Conservation (phyloP, 2,888 invertebrate species). For the Agrypnus murinus region DNA sequence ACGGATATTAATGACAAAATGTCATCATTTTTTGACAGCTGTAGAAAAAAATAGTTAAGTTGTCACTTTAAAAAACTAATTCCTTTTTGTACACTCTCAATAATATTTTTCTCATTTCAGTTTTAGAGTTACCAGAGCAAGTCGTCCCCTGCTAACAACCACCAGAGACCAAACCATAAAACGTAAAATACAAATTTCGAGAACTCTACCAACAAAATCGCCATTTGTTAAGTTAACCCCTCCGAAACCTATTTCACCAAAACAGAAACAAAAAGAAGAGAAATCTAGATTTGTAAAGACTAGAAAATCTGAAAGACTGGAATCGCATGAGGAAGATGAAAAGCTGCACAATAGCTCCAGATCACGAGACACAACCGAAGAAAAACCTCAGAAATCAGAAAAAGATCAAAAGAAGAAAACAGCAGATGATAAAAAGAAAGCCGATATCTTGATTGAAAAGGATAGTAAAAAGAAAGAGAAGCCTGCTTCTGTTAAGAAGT, state of each 20-base stretch:
- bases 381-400: not conserved
- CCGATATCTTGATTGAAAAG: not conserved
- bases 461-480: slow-evolving; percentile 6
- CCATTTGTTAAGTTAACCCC: slow-evolving; percentile 46
- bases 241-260: slow-evolving; percentile 44
- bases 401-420: not conserved
- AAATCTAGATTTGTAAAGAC: slow-evolving; percentile 51
- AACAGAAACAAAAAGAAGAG: slow-evolving; percentile 54
- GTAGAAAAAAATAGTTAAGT: too few species aligned
- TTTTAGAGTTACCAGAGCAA: slow-evolving; percentile 63
- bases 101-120: too few species aligned
- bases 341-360: not conserved
- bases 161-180: slow-evolving; percentile 36
- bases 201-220: slow-evolving; percentile 34
- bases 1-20: too few species aligned
- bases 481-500: not conserved
- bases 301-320: slow-evolving; percentile 5
- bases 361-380: not conserved
- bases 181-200: slow-evolving; percentile 40
- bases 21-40: too few species aligned
- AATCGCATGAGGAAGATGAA: slow-evolving; percentile 9
- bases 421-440: not conserved
- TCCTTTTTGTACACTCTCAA: too few species aligned
- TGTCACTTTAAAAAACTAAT: too few species aligned
- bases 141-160: slow-evolving; percentile 44